A percentile compares a stretch with the other conserved stretches of the same genome.
Conservation (phyloP, 2,113 vertebrate species). For the Alexandromys fortis region DNA sequence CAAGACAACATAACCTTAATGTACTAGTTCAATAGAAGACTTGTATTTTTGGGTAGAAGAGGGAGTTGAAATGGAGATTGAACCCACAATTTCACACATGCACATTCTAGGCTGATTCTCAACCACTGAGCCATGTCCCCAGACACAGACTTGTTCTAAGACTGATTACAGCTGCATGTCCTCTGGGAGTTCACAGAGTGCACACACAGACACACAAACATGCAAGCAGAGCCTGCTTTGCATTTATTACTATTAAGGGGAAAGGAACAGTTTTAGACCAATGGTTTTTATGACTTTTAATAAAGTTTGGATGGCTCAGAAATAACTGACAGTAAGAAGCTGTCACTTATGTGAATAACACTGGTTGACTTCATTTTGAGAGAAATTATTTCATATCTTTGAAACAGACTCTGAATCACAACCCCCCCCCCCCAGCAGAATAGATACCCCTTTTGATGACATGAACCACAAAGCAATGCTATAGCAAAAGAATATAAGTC, state of each 20-base stretch:
- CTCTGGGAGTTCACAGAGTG: background rate
- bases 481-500: conserved; percentile 16
- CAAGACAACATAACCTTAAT: background rate
- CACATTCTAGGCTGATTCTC: background rate
- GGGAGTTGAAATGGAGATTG: background rate
- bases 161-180: background rate
- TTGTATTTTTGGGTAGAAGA: background rate
- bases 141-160: conserved; percentile 9
- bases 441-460: conserved; percentile 13
- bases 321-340: conserved; percentile 42
- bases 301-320: conserved; percentile 31
- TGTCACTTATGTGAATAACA: conserved; percentile 48
- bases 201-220: background rate
- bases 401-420: conserved; percentile 51
- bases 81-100: background rate
- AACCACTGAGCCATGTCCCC: background rate
- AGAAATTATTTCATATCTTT: conserved; percentile 28
- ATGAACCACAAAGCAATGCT: conserved; percentile 1
- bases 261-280: background rate
- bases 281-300: conserved; percentile 55
- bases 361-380: conserved; percentile 40
- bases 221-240: background rate
- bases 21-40: background rate
- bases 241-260: conserved; percentile 25
- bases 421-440: background rate